Conservation (phyloP, 2,113 vertebrate species). For the Spea multiplicata region DNA sequence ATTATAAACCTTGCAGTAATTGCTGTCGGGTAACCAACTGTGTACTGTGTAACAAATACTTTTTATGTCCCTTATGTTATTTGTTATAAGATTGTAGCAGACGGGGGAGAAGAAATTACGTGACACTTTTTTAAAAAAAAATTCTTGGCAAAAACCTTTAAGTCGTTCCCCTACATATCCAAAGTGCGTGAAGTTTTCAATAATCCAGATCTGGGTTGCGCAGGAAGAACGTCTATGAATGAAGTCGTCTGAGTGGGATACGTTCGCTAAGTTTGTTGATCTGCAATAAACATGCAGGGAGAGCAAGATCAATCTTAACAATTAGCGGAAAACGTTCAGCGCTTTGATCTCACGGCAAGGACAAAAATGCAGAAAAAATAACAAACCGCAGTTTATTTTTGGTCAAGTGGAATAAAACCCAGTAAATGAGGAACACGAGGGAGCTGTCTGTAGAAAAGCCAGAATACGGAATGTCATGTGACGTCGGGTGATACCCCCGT, state of each 20-base stretch:
- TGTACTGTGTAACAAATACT: too few species aligned
- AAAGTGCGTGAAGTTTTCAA: too few species aligned
- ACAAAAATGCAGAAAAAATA: neutral
- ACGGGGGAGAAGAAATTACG: too few species aligned
- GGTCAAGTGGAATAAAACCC: neutral
- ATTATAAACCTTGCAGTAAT: too few species aligned
- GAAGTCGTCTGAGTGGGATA: slow-evolving; percentile 2
- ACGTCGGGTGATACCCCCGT: too few species aligned
- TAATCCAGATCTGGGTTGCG: too few species aligned
- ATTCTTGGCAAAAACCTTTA: too few species aligned
- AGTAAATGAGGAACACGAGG: slow-evolving; percentile 17
- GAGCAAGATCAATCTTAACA: slow-evolving; percentile 19
- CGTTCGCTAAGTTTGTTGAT: neutral
- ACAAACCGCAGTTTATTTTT: neutral
- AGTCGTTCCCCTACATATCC: too few species aligned
- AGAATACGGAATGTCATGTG: slow-evolving; percentile 5
- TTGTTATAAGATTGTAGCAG: too few species aligned
- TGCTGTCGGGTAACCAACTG: too few species aligned
- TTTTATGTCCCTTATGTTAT: too few species aligned
- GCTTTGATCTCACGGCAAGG: neutral
- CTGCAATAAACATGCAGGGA: neutral
- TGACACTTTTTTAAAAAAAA: too few species aligned
- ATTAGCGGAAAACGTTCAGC: neutral
- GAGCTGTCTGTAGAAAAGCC: slow-evolving; percentile 15
- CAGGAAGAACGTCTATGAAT: neutral